Base-by-base conservation (phyloP, 2,113 vertebrate genomes). In the Notarius lentiginosus region DNA sequence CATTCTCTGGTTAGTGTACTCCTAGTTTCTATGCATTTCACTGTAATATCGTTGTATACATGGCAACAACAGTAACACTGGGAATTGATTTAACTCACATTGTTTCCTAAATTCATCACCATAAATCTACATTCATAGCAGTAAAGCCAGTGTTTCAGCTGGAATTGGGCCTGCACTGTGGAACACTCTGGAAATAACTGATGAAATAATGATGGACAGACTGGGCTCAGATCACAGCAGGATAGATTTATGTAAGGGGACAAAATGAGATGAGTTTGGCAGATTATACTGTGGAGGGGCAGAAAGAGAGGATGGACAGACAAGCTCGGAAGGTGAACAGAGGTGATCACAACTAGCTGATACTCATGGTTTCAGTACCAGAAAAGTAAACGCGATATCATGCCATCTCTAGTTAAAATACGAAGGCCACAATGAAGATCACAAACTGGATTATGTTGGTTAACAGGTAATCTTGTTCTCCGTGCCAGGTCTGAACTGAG, bases 361-460 rank as follows among this genome's bases (percentile, higher is more conserved):
- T 41, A 34, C 17, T 60, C 18, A 41, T 9, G 4, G 55, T 80
- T 80, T 55, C 53, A 8, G 22, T 77, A 77, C 53, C 12, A 14
- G 1, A 70, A 82, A 49, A 30, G 41, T 18, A 34, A n/a, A 70
- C 18, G 17, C 2, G 7, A 72, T 8, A 22, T 17, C 11, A 34
- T 41, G 34, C 70, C 34, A 73, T 20, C 34, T 73, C 7, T 47
- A 73, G 18, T 47, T 79, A 91, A 93, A 89, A 47, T 73, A 84
- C 82, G 88, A 88, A 91, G 88, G 41, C 86, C 70, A 63, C 76
- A 12, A 11, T 51, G 9, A 51, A 72, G 66, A 61, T 89, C 86
- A 83, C 56, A 86, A 79, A 7, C 60, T 61, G 30, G 51, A 11
- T 73, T 66, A 84, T 56, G 41, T 58, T 12, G 84, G 65, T 27